phyloP scores from a whole-genome alignment of 1,140 invertebrate genomes.

The roundworm (Caenorhabditis elegans) region DNA sequence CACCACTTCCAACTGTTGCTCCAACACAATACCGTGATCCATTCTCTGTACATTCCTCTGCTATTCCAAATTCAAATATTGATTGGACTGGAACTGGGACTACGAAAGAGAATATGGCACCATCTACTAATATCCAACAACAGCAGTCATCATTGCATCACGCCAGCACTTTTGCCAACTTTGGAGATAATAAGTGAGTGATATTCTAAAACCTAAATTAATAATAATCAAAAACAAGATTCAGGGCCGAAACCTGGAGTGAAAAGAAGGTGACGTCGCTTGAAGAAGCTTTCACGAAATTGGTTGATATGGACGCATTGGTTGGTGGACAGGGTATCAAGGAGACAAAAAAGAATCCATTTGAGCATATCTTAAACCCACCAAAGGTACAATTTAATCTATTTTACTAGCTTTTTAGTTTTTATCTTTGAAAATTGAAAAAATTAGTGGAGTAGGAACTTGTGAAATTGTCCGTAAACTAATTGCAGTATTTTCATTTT shows the following conservation, averaged over 20 bases:
- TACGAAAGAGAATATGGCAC: conserved; percentile 39
- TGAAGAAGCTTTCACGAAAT: conserved; percentile 63
- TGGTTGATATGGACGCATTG: conserved; percentile 63
- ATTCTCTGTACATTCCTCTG: neutral
- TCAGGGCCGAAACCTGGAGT: neutral
- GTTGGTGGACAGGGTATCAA: conserved; percentile 40
- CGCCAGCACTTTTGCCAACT: conserved; percentile 31
- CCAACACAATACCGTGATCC: conserved; percentile 22
- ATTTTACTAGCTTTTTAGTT: no score
- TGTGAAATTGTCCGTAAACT: no score
- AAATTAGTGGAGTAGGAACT: no score
- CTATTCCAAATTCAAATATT: neutral
- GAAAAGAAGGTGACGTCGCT: conserved; percentile 53
- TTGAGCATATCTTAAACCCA: conserved; percentile 60
- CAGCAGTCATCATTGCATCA: conserved; percentile 43
- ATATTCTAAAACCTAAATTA: neutral
- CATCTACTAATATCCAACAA: conserved; percentile 24
- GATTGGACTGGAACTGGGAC: neutral
- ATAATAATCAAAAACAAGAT: neutral
- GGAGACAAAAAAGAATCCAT: conserved; percentile 58
- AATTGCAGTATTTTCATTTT: neutral
- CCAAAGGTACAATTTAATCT: conserved; percentile 43
- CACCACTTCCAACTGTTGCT: neutral
- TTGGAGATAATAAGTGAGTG: conserved; percentile 19
- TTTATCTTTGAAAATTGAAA: no score